These are phyloP conservation scores for Chloroclystis v-ata DNA, from an alignment of 2,888 invertebrate species.

Conservation along the genomic window DNA sequence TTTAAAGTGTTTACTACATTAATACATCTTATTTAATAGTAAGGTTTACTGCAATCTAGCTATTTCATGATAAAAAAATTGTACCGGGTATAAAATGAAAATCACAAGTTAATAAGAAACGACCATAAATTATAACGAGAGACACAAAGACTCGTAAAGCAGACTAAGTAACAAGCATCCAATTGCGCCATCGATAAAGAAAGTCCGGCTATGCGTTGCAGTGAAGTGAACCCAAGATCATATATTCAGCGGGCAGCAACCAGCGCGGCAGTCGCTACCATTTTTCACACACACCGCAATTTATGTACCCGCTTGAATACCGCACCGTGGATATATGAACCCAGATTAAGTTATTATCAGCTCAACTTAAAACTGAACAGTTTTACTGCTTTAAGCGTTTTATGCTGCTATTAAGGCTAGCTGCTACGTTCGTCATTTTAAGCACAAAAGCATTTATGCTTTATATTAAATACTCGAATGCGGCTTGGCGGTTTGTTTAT, in stretches of 20 bases:
- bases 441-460: conserved; percentile 4
- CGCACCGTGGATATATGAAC: conserved; percentile 48
- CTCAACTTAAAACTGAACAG: conserved; percentile 38
- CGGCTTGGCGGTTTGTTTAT: neutral
- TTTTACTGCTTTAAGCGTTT: conserved; percentile 31
- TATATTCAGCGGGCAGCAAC: conserved; percentile 36
- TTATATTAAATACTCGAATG: neutral
- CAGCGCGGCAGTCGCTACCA: conserved; percentile 38
- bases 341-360: conserved; percentile 58
- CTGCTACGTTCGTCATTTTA: conserved; percentile 14
- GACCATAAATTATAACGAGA: neutral
- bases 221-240: conserved; percentile 46
- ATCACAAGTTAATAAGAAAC: neutral
- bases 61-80: too few species aligned
- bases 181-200: conserved; percentile 21
- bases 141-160: conserved; percentile 11
- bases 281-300: conserved; percentile 59
- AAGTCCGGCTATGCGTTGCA: conserved; percentile 30
- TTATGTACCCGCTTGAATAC: conserved; percentile 51
- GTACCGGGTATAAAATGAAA: too few species aligned
- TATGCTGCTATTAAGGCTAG: conserved; percentile 20
- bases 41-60: too few species aligned
- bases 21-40: too few species aligned
- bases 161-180: conserved; percentile 14
- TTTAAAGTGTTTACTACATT: too few species aligned